Conservation (phyloP, 2,797 vertebrate genomes). For the Argya squamiceps region DNA sequence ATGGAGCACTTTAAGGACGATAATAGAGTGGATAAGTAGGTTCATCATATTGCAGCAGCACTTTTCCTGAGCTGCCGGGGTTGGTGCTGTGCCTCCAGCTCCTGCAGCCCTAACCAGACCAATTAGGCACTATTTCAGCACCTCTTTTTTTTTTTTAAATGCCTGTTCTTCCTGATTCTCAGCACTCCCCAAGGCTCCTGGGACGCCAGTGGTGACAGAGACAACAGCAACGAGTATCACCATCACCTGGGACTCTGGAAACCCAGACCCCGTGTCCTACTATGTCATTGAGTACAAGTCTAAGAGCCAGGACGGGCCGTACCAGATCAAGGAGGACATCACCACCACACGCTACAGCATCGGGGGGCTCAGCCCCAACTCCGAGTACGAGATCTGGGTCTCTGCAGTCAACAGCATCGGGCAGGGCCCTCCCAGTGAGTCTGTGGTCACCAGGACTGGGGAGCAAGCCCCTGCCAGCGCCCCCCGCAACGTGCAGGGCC, state of each 20-base stretch:
- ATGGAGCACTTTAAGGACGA: constrained; percentile 59
- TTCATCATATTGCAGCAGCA: constrained; percentile 36
- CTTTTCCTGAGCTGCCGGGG: background rate
- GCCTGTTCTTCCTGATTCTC: constrained; percentile 55
- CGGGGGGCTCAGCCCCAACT: constrained; percentile 96
- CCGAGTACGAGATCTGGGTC: constrained; percentile 96
- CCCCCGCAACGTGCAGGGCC: constrained; percentile 91
- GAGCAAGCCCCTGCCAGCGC: constrained; percentile 96
- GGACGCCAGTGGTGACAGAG: constrained; percentile 93
- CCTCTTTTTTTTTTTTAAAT: background rate
- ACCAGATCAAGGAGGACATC: constrained; percentile 94
- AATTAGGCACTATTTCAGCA: constrained; percentile 34
- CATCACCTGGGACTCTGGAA: constrained; percentile 98
- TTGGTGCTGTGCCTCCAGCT: constrained; percentile 16
- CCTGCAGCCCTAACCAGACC: constrained; percentile 19
- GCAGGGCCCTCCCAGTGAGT: constrained; percentile 94
- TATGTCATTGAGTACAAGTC: constrained; percentile 97
- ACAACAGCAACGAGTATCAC: constrained; percentile 98
- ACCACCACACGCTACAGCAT: constrained; percentile 98
- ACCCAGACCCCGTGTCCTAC: constrained; percentile 94
- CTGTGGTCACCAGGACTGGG: constrained; percentile 92
- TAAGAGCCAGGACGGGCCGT: constrained; percentile 94
- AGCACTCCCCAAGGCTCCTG: constrained; percentile 97
- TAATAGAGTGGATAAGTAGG: constrained; percentile 60
- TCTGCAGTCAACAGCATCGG: constrained; percentile 96